phyloP scores from a whole-genome alignment of 53 echinoderm and acorn worm species.

The Paelopatides confundens region DNA sequence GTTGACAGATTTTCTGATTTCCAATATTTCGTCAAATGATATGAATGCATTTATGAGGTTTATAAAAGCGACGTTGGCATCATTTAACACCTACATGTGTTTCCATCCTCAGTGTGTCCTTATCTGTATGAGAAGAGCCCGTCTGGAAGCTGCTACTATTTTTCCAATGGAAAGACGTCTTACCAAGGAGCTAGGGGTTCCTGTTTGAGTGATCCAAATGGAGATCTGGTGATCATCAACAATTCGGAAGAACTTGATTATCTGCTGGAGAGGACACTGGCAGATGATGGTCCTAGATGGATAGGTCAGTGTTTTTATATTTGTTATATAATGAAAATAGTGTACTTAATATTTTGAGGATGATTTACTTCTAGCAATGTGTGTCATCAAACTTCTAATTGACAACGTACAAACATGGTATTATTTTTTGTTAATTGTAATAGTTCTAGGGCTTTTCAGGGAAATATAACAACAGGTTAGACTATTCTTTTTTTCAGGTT shows the following conservation, averaged over 20 bases:
- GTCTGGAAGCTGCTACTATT: conserved; percentile 8
- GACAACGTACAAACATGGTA: no score
- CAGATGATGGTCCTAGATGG: conserved; percentile 51
- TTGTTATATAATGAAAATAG: no score
- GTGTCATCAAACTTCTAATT: no score
- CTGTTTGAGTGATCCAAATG: not conserved
- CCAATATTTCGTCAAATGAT: no score
- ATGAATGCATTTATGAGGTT: no score
- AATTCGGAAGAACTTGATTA: not conserved
- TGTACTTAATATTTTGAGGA: no score
- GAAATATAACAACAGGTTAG: no score
- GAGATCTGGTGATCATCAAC: conserved; percentile 4
- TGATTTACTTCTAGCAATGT: no score
- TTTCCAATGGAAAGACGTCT: not conserved
- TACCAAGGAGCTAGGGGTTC: not conserved
- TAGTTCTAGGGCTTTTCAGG: no score
- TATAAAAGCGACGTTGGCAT: no score
- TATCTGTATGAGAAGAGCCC: conserved; percentile 27
- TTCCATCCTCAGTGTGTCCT: conserved; percentile 33
- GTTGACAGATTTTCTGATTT: not conserved
- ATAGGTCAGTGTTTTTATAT: conserved; percentile 58
- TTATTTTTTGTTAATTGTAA: no score
- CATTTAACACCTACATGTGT: no score
- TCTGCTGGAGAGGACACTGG: not conserved
- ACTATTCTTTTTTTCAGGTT: conserved; percentile 53